phyloP scores from a whole-genome alignment of 2,888 invertebrate species.

The Formica aserva region DNA sequence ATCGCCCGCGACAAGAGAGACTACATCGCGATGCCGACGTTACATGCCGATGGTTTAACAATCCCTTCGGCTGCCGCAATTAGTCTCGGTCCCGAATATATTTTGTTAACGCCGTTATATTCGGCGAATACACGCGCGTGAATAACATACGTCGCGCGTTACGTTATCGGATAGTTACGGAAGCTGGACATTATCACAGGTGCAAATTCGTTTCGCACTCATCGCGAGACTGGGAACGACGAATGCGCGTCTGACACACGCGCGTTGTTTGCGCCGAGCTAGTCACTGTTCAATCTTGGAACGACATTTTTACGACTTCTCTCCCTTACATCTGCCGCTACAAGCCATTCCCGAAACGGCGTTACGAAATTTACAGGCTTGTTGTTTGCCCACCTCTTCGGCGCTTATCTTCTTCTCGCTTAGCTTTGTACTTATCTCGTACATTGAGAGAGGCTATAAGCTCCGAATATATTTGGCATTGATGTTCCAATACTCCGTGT shows the following conservation, averaged over 20 bases:
- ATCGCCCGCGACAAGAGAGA: not conserved
- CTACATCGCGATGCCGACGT: not conserved
- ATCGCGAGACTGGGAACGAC: not conserved
- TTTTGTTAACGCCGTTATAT: constrained; percentile 18
- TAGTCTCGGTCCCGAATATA: not conserved
- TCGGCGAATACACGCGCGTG: not conserved
- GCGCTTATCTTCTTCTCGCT: not conserved
- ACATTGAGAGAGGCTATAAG: not conserved
- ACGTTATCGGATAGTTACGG: not conserved
- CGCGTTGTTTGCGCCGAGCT: not conserved
- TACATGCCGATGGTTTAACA: not conserved
- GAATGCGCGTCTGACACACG: constrained; percentile 1
- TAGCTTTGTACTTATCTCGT: not conserved
- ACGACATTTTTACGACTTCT: constrained; percentile 13
- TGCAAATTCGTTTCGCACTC: constrained; percentile 36
- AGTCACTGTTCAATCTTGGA: not conserved
- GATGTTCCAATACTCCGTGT: not conserved
- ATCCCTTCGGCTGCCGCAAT: not conserved
- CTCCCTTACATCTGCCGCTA: not conserved
- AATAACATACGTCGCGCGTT: not conserved
- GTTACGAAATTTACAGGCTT: not conserved
- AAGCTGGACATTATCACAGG: constrained; percentile 3
- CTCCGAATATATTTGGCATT: not conserved
- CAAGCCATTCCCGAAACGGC: not conserved
- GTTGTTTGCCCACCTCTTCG: not conserved